phyloP scores from a whole-genome alignment of 2,113 vertebrate species.

The Gobio gobio region DNA sequence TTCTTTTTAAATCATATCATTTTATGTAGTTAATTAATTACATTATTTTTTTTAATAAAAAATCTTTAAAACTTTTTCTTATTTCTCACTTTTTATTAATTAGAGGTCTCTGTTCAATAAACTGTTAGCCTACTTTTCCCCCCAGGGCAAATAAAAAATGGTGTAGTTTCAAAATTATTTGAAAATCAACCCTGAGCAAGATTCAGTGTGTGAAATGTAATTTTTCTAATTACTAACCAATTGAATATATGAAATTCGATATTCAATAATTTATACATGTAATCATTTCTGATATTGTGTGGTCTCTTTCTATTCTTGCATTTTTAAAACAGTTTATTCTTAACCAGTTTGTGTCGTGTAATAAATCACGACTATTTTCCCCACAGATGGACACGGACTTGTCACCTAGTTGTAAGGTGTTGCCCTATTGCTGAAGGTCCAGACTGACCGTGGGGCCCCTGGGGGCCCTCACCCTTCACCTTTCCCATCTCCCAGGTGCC shows the following conservation, averaged over 20 bases:
- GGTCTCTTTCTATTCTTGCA: not conserved
- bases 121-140: too few species aligned
- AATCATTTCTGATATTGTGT: not conserved
- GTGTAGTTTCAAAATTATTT: too few species aligned
- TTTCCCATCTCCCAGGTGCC: slow-evolving; percentile 39
- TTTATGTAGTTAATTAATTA: not conserved
- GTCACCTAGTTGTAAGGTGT: not conserved
- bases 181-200: too few species aligned
- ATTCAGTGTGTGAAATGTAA: too few species aligned
- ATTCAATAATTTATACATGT: not conserved
- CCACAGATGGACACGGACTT: not conserved
- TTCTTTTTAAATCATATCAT: not conserved
- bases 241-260: not conserved
- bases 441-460: not conserved
- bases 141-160: too few species aligned
- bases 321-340: not conserved
- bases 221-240: too few species aligned
- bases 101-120: too few species aligned
- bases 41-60: not conserved
- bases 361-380: not conserved
- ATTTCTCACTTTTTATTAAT: too few species aligned
- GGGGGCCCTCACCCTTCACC: slow-evolving; percentile 34
- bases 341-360: not conserved
- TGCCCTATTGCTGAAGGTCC: not conserved
- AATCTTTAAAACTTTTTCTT: too few species aligned